Evolutionary conservation across 2,888 invertebrate species (phyloP).

Genomic region (Criorhina ranunculi): DNA sequence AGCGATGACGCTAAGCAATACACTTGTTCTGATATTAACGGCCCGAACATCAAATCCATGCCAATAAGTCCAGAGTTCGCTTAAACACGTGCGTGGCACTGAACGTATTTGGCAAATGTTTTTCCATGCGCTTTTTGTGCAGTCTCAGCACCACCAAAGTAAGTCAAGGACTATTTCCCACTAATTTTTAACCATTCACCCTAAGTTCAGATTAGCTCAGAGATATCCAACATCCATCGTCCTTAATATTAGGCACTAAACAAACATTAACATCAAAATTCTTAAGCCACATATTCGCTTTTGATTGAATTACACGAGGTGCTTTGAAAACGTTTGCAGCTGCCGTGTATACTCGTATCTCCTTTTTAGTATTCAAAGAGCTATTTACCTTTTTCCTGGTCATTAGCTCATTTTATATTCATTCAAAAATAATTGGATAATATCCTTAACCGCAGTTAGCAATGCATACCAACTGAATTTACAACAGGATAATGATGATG

Average conservation of each 20-base stretch:
- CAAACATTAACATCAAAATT: conserved; percentile 5
- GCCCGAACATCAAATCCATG: too few relatives aligned
- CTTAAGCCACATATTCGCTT: neutral
- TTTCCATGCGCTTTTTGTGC: too few relatives aligned
- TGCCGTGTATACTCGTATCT: neutral
- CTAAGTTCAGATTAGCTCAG: too few relatives aligned
- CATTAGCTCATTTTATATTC: conserved; percentile 62
- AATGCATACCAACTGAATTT: conserved; percentile 63
- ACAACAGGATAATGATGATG: conserved; percentile 61
- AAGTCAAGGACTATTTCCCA: too few relatives aligned
- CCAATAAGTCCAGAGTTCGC: too few relatives aligned
- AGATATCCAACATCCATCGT: neutral
- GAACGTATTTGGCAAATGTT: too few relatives aligned
- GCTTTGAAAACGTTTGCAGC: neutral
- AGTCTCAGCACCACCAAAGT: too few relatives aligned
- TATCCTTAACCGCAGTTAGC: conserved; percentile 58
- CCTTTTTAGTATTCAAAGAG: conserved; percentile 37
- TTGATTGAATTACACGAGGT: neutral
- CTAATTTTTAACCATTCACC: neutral
- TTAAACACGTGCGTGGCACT: too few relatives aligned
- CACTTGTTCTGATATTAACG: too few relatives aligned
- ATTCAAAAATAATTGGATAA: conserved; percentile 68
- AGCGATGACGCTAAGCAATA: too few relatives aligned
- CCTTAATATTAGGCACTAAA: conserved; percentile 1
- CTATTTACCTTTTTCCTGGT: conserved; percentile 57